Evolutionary conservation across 2,113 vertebrate genomes (phyloP).

Genomic region (Chunga burmeisteri): DNA sequence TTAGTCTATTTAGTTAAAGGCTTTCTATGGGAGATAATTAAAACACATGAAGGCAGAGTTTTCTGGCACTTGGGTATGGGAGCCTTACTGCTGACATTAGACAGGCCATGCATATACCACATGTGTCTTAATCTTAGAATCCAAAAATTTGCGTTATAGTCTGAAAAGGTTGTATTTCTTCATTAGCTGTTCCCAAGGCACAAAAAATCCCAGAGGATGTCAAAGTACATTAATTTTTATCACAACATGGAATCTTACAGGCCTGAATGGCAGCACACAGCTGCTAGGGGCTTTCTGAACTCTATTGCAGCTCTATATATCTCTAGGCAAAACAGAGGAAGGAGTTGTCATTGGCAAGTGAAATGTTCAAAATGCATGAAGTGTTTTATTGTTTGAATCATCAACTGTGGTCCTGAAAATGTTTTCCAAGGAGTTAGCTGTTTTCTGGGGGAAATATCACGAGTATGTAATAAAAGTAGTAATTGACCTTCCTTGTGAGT

Average conservation of each 20-base stretch:
- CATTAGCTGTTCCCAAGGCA: slow-evolving; percentile 82
- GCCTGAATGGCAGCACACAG: slow-evolving; percentile 91
- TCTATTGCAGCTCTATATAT: slow-evolving; percentile 83
- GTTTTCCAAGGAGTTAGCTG: not conserved
- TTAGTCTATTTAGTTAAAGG: slow-evolving; percentile 19
- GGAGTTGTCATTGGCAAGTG: slow-evolving; percentile 76
- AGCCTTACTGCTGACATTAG: not conserved
- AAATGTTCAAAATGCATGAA: slow-evolving; percentile 77
- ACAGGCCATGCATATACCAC: not conserved
- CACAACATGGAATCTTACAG: slow-evolving; percentile 86
- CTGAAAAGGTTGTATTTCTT: slow-evolving; percentile 83
- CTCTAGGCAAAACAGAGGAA: slow-evolving; percentile 71
- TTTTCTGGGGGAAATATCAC: not conserved
- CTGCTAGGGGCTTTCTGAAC: slow-evolving; percentile 86
- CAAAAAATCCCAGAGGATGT: slow-evolving; percentile 85
- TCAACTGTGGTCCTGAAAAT: slow-evolving; percentile 1
- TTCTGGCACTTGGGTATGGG: not conserved
- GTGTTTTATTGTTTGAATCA: slow-evolving; percentile 69
- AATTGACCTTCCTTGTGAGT: not conserved
- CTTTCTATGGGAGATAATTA: not conserved
- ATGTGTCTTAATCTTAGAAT: slow-evolving; percentile 13
- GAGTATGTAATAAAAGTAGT: not conserved
- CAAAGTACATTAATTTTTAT: slow-evolving; percentile 94
- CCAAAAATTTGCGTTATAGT: slow-evolving; percentile 41
- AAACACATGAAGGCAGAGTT: not conserved